Percentiles rank a stretch among this genome's conserved stretches.
Conservation (phyloP, 2,888 invertebrate species). For the Eilema sororculum region DNA sequence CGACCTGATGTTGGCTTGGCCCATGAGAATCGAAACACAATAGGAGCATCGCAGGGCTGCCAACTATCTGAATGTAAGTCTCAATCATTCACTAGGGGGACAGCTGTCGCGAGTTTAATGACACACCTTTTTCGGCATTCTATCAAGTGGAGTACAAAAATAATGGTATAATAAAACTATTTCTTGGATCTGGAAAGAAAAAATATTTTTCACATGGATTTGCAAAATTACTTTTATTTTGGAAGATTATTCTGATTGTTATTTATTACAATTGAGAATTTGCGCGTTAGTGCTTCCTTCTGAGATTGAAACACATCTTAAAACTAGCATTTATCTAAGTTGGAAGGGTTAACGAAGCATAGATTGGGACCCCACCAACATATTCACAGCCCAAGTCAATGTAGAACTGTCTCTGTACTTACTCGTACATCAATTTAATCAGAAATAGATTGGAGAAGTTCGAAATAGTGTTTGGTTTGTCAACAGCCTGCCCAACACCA, state of each 20-base stretch:
- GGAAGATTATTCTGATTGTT: background rate
- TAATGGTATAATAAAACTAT: conserved; percentile 9
- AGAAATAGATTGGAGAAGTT: background rate
- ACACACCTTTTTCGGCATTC: conserved; percentile 22
- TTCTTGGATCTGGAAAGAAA: conserved; percentile 6
- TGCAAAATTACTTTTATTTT: conserved; percentile 6
- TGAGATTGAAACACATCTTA: background rate
- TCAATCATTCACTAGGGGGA: conserved; percentile 43
- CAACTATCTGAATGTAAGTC: conserved; percentile 48
- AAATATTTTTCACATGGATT: background rate
- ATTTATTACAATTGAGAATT: background rate
- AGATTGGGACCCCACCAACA: background rate
- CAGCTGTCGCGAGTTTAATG: conserved; percentile 39
- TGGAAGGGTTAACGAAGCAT: background rate
- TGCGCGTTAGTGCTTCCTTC: background rate
- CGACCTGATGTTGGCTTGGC: conserved; percentile 71
- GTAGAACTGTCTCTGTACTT: background rate
- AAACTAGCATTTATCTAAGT: background rate
- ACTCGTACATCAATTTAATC: conserved; percentile 1
- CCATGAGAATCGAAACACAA: conserved; percentile 81
- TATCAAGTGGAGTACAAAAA: conserved; percentile 11
- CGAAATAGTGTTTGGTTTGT: conserved; percentile 4
- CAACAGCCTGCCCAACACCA: background rate
- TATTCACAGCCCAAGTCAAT: background rate
- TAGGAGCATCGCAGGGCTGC: conserved; percentile 63